Percentiles rank a stretch among this genome's conserved stretches.
Conservation (phyloP, 2,797 vertebrate species). For the Falco berigora region DNA sequence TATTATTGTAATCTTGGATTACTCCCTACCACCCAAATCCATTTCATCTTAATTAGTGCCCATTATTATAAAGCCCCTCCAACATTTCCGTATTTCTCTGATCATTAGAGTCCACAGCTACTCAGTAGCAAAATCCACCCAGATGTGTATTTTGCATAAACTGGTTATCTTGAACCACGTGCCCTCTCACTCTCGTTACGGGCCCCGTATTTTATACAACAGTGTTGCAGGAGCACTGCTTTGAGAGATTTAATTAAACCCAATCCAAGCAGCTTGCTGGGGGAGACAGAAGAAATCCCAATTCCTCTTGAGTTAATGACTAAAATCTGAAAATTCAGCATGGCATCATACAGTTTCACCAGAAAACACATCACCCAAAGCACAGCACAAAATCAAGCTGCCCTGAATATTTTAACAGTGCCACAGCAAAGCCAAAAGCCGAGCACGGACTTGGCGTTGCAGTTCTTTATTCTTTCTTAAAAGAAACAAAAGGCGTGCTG, state of each 20-base stretch:
- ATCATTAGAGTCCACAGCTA: neutral
- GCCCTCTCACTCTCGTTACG: neutral
- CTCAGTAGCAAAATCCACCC: neutral
- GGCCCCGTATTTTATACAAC: neutral
- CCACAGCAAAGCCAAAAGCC: neutral
- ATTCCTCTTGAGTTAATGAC: neutral
- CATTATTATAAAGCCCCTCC: neutral
- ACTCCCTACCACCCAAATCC: slow-evolving; percentile 23
- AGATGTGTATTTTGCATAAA: slow-evolving; percentile 36
- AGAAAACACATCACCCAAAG: neutral
- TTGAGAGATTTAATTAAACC: neutral
- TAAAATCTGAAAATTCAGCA: neutral
- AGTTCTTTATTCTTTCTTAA: neutral
- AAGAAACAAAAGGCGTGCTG: neutral
- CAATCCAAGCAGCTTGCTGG: neutral
- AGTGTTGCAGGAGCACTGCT: neutral
- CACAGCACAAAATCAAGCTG: neutral
- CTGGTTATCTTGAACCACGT: slow-evolving; percentile 20
- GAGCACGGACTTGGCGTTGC: neutral
- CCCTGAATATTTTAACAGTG: neutral
- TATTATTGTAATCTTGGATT: slow-evolving; percentile 30
- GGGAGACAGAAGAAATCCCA: neutral
- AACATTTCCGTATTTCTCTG: slow-evolving; percentile 1
- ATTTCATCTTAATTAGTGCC: neutral
- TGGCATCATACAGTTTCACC: neutral